Conservation (phyloP, 2,888 invertebrate species). For the Dicyrtoma fusca region DNA sequence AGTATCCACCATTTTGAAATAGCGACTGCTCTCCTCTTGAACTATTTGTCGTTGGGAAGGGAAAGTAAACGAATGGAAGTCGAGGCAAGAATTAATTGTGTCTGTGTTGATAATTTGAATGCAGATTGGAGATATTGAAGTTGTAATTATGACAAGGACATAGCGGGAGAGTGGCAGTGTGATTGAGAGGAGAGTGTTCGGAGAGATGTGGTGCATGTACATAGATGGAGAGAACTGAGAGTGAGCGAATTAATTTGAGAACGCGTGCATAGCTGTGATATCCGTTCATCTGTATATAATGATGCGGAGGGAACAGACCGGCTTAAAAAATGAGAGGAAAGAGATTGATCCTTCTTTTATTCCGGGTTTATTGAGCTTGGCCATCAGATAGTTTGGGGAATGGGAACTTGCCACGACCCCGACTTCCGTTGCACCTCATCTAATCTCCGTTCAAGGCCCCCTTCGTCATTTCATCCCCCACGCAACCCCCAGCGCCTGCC, state of each 20-base stretch:
- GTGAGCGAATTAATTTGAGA: constrained; percentile 43
- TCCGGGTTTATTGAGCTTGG: constrained; percentile 46
- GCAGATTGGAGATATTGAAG: constrained; percentile 10
- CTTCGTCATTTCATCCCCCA: constrained; percentile 2
- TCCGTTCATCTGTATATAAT: constrained; percentile 43
- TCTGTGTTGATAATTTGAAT: constrained; percentile 21
- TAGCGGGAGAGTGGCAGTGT: not conserved
- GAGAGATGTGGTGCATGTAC: no score
- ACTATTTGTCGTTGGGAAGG: not conserved
- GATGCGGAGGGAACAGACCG: constrained; percentile 28
- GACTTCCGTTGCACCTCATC: constrained; percentile 40
- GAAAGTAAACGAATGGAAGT: not conserved
- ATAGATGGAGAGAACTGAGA: constrained; percentile 24
- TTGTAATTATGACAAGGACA: constrained; percentile 21
- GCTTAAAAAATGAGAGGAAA: constrained; percentile 35
- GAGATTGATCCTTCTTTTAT: constrained; percentile 48
- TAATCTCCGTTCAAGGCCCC: constrained; percentile 16
- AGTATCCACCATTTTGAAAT: no score
- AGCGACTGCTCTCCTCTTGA: no score
- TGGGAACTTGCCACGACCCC: constrained; percentile 36
- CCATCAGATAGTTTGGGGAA: constrained; percentile 38
- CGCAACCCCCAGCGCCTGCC: not conserved
- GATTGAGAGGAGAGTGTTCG: not conserved
- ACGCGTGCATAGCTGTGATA: constrained; percentile 47
- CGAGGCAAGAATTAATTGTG: not conserved